A percentile compares a stretch with the other conserved stretches of the same genome.
Conservation (phyloP, 64 coral and sea anemone species). For the Trachythela sp. region DNA sequence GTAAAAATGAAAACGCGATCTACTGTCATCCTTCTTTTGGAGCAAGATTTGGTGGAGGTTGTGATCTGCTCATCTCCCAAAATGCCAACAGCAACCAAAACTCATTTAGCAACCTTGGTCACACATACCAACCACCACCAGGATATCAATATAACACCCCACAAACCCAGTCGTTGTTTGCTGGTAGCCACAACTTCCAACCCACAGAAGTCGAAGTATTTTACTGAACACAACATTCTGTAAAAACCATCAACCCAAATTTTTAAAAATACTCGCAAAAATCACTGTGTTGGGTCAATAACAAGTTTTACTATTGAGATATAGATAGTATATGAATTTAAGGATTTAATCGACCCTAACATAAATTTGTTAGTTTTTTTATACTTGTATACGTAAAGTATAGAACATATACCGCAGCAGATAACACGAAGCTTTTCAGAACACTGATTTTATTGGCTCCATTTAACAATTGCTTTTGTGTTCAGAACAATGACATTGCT, state of each 20-base stretch:
- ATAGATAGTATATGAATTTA: too few species aligned
- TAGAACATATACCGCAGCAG: too few species aligned
- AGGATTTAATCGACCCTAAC: too few species aligned
- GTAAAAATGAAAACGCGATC: background rate
- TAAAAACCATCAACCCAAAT: too few species aligned
- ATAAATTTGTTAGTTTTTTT: too few species aligned
- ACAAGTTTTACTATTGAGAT: background rate
- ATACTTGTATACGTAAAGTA: too few species aligned
- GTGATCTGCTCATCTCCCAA: background rate
- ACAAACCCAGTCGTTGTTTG: background rate
- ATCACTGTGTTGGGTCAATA: too few species aligned
- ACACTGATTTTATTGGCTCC: too few species aligned
- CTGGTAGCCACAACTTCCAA: background rate
- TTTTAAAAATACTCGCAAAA: too few species aligned
- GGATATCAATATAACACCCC: background rate
- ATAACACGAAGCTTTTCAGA: too few species aligned
- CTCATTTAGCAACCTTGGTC: background rate
- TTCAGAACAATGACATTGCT: too few species aligned
- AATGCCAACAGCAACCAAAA: background rate
- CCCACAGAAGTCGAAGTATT: background rate
- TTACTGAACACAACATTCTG: background rate
- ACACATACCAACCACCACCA: background rate
- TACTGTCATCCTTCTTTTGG: background rate
- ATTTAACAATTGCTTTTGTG: too few species aligned
- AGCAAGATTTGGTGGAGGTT: background rate